Base-by-base conservation (phyloP, 2,888 invertebrate species). In the Leptinotarsa haldemani region DNA sequence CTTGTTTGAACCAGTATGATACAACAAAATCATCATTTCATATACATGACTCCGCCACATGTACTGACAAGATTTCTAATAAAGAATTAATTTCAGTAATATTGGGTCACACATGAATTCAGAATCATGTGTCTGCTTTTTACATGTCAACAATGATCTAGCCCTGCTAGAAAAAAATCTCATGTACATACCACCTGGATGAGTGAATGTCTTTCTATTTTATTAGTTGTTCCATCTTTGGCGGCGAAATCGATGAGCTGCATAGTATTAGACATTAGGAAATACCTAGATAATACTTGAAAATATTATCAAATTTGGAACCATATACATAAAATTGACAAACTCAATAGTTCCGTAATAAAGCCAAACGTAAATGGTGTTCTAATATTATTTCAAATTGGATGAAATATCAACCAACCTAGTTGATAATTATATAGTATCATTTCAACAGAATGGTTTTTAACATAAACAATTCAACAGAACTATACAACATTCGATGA, bases 351-450 rank as follows among this genome's bases (percentile, higher is more conserved):
- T 61, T 30, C 16, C 40, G 3, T 18, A 40, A 61, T 4, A 61
- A 61, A 40, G 25, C 40, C 40, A 4, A 30, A 30, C 61, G n/a
- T 12, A 61, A 61, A 61, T n/a, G 61, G 30, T 61, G n/a, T 30
- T 25, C 61, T 61, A 61, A 25, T 61, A 30, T 58, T 25, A 22
- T 25, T 58, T 16, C 61, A 61, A 25, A 61, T 40, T 30, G 30
- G 30, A 61, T n/a, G n/a, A 61, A 61, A 30, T 61, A 61, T 61
- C 61, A 61, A 61, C 5, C n/a, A 61, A 12, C 30, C 40, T 56
- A 61, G 30, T 61, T 61, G 40, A 61, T 61, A 61, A 56, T 56
- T 16, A 61, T n/a, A 30, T 12, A 61, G 61, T 61, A 22, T 61
- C 61, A 61, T 61, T 61, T 61, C 40, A 40, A 25, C 40, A 50